Conservation (phyloP, 1,140 invertebrate species). For the Drosophila kanapiae region DNA sequence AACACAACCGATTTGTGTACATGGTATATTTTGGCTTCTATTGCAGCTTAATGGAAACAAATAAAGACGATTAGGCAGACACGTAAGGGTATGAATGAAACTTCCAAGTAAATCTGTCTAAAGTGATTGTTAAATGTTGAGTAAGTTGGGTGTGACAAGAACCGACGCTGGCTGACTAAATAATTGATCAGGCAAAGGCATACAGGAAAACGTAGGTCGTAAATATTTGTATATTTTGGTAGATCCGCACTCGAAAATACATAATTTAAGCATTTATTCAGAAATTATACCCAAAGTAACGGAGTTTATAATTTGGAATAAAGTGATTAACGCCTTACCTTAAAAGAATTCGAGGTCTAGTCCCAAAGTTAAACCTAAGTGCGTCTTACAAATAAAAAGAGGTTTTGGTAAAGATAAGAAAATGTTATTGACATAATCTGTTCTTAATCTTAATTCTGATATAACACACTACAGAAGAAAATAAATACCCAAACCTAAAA, state of each 20-base stretch:
- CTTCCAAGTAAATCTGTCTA: constrained; percentile 16
- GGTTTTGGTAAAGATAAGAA: too few relatives aligned
- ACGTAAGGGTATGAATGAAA: constrained; percentile 29
- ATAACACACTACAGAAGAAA: too few relatives aligned
- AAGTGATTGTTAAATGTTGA: constrained; percentile 27
- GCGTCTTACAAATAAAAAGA: not conserved
- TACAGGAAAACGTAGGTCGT: constrained; percentile 4
- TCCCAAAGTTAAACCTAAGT: not conserved
- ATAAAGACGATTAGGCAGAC: constrained; percentile 57
- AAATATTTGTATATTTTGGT: constrained; percentile 4
- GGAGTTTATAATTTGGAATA: not conserved
- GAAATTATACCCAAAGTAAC: not conserved
- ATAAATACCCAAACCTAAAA: too few relatives aligned
- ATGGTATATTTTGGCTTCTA: constrained; percentile 65
- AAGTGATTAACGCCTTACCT: too few relatives aligned
- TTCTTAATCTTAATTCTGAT: too few relatives aligned
- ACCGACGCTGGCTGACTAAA: constrained; percentile 12
- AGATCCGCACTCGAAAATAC: not conserved
- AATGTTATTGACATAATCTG: not conserved
- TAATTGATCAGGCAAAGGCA: constrained; percentile 4
- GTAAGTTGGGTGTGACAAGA: constrained; percentile 29
- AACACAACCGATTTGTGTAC: constrained; percentile 73
- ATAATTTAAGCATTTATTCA: not conserved
- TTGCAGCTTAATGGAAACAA: constrained; percentile 78
- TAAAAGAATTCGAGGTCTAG: not conserved